Percentiles rank a stretch among this genome's conserved stretches.
Conservation (phyloP, 2,797 vertebrate species). For the Cetoscarus ocellatus region DNA sequence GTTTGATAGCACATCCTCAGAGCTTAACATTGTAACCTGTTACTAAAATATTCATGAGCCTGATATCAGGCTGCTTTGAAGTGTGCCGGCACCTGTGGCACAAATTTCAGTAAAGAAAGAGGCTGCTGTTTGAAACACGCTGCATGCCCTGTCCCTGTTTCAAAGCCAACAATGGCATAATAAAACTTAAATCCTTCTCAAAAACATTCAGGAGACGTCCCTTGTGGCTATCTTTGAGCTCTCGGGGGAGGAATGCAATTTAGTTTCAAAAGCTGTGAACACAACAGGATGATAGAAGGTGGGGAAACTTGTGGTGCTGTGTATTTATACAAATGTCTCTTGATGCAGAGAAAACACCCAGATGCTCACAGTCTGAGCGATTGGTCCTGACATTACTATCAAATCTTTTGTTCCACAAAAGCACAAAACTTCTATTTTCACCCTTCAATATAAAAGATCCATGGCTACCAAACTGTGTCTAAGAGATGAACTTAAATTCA, state of each 20-base stretch:
- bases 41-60: slow-evolving; percentile 63
- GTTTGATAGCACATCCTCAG: slow-evolving; percentile 44
- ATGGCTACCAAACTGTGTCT: no score
- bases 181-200: slow-evolving; percentile 4
- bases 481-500: no score
- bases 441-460: no score
- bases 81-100: slow-evolving; percentile 51
- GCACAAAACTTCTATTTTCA: no score
- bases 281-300: not conserved
- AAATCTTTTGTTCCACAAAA: no score
- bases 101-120: slow-evolving; percentile 28
- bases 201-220: not conserved
- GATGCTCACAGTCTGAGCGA: no score
- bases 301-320: not conserved
- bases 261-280: not conserved
- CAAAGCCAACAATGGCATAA: slow-evolving; percentile 32
- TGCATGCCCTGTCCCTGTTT: slow-evolving; percentile 17
- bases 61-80: slow-evolving; percentile 57
- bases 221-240: not conserved
- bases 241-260: not conserved
- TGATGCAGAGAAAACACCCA: no score
- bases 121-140: slow-evolving; percentile 29
- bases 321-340: no score
- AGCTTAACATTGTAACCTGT: slow-evolving; percentile 56
- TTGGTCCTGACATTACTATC: no score